These are phyloP conservation scores for Brachionus sp. DNA, from an alignment of 1,140 invertebrate species.

Conservation along the genomic window DNA sequence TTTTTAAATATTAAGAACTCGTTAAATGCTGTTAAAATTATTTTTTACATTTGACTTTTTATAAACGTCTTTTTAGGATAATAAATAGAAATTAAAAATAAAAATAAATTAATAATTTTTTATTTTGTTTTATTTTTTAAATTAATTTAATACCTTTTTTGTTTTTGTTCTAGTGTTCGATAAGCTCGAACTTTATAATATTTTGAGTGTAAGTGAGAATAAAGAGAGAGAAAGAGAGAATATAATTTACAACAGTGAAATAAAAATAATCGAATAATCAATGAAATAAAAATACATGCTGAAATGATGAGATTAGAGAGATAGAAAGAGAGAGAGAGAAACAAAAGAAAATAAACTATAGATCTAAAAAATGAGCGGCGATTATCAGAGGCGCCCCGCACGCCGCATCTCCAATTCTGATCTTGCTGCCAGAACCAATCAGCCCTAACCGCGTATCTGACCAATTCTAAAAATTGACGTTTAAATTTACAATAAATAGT, in stretches of 20 bases:
- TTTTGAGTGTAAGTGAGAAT: no score
- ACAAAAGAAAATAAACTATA: neutral
- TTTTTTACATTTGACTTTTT: no score
- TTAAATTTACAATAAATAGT: neutral
- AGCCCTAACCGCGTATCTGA: neutral
- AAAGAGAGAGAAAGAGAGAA: neutral
- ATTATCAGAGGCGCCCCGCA: neutral
- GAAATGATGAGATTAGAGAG: neutral
- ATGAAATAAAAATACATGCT: conserved; percentile 2
- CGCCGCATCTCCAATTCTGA: neutral
- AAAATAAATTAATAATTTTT: conserved; percentile 12
- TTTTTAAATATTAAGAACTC: no score
- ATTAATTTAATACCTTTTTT: conserved; percentile 42
- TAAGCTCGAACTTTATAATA: no score
- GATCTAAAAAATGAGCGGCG: neutral
- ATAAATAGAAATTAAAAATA: no score
- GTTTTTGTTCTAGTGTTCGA: neutral
- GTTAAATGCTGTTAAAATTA: no score
- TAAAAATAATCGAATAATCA: neutral
- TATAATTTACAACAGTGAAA: conserved; percentile 26
- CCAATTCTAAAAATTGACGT: neutral
- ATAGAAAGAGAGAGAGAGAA: neutral
- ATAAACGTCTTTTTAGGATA: no score
- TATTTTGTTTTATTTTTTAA: conserved; percentile 39
- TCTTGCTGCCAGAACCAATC: neutral